Percentiles rank a stretch among this genome's conserved stretches.
Conservation (phyloP, 64 coral and sea anemone species). For the Montipora capricornis region DNA sequence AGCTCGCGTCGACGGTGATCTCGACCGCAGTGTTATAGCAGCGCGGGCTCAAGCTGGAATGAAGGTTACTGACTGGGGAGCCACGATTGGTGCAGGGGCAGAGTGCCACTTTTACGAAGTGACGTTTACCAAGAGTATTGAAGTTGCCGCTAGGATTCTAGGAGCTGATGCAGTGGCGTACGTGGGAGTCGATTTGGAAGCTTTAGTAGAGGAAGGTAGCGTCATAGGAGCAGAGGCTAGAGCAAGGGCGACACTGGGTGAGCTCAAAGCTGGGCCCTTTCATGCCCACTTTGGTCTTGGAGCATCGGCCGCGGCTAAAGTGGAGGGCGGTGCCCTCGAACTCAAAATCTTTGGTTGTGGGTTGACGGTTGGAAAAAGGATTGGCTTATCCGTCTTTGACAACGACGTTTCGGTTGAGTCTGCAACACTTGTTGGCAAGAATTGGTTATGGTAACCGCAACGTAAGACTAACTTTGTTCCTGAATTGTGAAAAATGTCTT, state of each 20-base stretch:
- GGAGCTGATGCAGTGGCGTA: not conserved
- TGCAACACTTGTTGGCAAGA: not conserved
- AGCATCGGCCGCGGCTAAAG: conserved; percentile 1
- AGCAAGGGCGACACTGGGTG: not conserved
- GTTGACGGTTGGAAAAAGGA: not conserved
- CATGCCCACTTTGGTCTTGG: conserved; percentile 1
- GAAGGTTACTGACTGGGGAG: not conserved
- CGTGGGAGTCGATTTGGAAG: not conserved
- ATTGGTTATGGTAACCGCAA: not conserved
- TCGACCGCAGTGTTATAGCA: not conserved
- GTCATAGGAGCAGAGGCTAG: not conserved
- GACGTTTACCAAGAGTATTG: not conserved
- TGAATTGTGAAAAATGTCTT: conserved; percentile 3
- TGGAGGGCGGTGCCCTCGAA: not conserved
- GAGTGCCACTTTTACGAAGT: not conserved
- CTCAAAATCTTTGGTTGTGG: not conserved
- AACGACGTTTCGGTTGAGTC: not conserved
- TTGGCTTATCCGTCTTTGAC: conserved; percentile 2
- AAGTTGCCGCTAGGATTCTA: not conserved
- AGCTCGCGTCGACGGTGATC: conserved; percentile 1
- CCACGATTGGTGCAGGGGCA: conserved; percentile 1
- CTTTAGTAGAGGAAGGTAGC: not conserved
- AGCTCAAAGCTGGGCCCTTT: not conserved
- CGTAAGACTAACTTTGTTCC: not conserved
- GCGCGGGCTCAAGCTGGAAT: not conserved